Evolutionary conservation across 2,888 invertebrate species (phyloP), one percentile per base, ranked within the genome.

Genomic region (Apamea epomidion): DNA sequence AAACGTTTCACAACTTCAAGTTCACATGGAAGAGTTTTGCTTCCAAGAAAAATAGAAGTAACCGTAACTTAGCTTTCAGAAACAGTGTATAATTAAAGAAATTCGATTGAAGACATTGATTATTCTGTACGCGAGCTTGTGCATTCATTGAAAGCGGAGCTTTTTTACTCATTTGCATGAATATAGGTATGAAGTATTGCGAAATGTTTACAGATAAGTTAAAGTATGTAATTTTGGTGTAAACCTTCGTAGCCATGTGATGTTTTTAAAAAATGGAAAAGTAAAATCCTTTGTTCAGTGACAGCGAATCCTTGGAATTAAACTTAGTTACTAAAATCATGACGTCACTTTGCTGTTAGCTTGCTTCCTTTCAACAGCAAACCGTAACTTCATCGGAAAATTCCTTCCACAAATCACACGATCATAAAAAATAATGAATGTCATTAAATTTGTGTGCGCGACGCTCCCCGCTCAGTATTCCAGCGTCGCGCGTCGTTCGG

Each of bases 391-490:
- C 21, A 48, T 67, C 42, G 58, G 48, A 7, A 51, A 58, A 86
- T 71, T 77, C 74, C n/a, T 67, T 48, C 32, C 51, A 62, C 1
- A 2, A 60, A 37, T 8, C 54, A 71, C 14, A 32, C 29, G 14
- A 37, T 45, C 71, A 32, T 48, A 77, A 75, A 64, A 71, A 71
- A 82, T 21, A 65, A 69, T 73, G 18, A 25, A 37, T 37, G 75
- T 73, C 80, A 86, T 79, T 77, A 76, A 85, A 89, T 83, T 92
- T 90, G 60, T 83, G 86, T 83, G 60, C 74, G 74, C 85, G 90
- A 90, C 64, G 48, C 37, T 91, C 87, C 89, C 0, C 45, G 69
- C 90, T 93, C 88, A 90, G 86, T 93, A 93, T 93, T 90, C 93
- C 74, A 78, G 64, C 29, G 82, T 84, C 86, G 91, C 81, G 64